Evolutionary conservation across 2,113 vertebrate genomes (phyloP).

Genomic region (Carassius gibelio): DNA sequence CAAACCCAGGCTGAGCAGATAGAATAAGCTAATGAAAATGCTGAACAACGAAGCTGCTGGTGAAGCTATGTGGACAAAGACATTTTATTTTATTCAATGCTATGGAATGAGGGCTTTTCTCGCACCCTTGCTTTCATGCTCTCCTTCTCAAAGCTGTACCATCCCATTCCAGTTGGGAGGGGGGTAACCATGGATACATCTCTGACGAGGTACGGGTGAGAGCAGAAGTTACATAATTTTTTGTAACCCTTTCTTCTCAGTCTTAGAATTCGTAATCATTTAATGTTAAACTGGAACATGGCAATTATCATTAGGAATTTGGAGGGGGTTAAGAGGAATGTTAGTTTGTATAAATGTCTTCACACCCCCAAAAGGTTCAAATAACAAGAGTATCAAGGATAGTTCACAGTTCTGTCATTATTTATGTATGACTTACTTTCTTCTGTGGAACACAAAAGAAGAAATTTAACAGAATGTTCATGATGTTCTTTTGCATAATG

Average conservation of each 20-base stretch:
- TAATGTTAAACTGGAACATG: neutral
- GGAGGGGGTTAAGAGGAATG: neutral
- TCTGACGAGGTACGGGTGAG: slow-evolving; percentile 50
- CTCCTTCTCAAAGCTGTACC: slow-evolving; percentile 65
- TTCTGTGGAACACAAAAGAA: neutral
- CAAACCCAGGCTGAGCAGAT: neutral
- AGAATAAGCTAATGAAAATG: no score
- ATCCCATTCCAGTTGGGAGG: slow-evolving; percentile 59
- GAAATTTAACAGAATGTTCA: neutral
- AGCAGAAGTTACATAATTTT: slow-evolving; percentile 49
- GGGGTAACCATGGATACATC: slow-evolving; percentile 70
- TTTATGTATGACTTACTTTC: neutral
- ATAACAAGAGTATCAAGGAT: neutral
- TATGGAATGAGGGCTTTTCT: slow-evolving; percentile 65
- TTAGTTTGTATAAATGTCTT: neutral
- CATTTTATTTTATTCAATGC: slow-evolving; percentile 13
- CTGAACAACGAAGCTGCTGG: neutral
- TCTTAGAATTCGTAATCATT: neutral
- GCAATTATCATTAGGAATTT: neutral
- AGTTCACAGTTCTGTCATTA: no score
- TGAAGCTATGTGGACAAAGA: slow-evolving; percentile 24
- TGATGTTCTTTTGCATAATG: neutral
- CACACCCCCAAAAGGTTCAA: neutral
- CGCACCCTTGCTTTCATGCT: slow-evolving; percentile 9
- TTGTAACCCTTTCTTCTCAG: slow-evolving; percentile 23